Base-by-base conservation (phyloP, 2,888 invertebrate genomes). In the Girardia tigrina region DNA sequence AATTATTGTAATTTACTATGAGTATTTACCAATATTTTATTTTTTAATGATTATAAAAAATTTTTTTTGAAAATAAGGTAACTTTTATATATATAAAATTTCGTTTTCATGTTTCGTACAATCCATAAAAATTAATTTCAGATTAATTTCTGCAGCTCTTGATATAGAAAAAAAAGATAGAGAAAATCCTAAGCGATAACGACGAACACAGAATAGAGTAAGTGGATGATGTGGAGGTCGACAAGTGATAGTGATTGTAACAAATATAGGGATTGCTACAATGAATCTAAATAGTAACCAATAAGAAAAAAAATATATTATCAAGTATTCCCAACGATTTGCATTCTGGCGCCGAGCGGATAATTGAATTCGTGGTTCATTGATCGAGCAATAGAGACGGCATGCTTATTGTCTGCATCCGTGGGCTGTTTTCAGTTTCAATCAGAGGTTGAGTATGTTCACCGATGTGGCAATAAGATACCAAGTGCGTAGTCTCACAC, bases 341-440 rank as follows among this genome's bases (percentile, higher is more conserved):
- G 56, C n/a, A 56, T 56, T 56, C 56, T 56, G 56, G 56, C 56
- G 56, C 56, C 56, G 56, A 56, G 56, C 56, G 23, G 56, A 56
- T 56, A 56, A 56, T 56, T 56, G 56, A 56, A 56, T 56, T 56
- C 56, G 56, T 56, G 56, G 56, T 56, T 56, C 56, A 56, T n/a
- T 56, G 4, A 56, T 56, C 56, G 56, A 56, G 56, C 56, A 56
- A 56, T 56, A 56, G 56, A 56, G 56, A 56, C 56, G 56, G n/a
- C n/a, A 56, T 20, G 56, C 56, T 56, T 56, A 56, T 56, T 56
- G 56, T 56, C 56, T 56, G 56, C 56, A 56, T 56, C n/a, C 56
- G 56, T 56, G 56, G 56, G 56, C 56, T 56, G 56, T 56, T 56
- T 56, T 56, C 56, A 56, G 56, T 56, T 56, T 56, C 56, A 56